Evolutionary conservation across 2,888 invertebrate species (phyloP).

Genomic region (Liodrosophila aerea): DNA sequence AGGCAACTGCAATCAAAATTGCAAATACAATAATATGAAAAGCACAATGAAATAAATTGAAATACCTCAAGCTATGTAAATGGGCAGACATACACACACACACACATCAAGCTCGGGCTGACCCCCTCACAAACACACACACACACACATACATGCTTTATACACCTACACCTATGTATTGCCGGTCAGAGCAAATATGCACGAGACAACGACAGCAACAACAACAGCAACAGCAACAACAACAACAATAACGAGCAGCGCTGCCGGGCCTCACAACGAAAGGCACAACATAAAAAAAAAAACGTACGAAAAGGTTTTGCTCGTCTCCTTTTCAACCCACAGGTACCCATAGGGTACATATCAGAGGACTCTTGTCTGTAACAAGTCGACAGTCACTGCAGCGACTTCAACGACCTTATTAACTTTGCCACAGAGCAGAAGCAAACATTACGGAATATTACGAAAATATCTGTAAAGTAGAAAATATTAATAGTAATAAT

Average conservation of each 20-base stretch:
- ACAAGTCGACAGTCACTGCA: constrained; percentile 11
- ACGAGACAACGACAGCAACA: constrained; percentile 29
- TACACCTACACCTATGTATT: constrained; percentile 31
- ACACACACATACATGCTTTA: constrained; percentile 11
- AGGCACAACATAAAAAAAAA: constrained; percentile 29
- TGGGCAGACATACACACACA: constrained; percentile 42
- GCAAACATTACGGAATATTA: no score
- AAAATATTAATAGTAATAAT: no score
- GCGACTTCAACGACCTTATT: constrained; percentile 20
- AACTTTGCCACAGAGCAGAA: not conserved
- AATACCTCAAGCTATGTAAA: constrained; percentile 77
- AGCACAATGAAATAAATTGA: constrained; percentile 79
- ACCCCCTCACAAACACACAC: constrained; percentile 24
- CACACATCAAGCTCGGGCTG: constrained; percentile 45
- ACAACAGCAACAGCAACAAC: constrained; percentile 15
- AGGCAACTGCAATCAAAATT: constrained; percentile 77
- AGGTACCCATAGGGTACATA: constrained; percentile 32
- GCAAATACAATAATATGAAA: constrained; percentile 78
- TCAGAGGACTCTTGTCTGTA: constrained; percentile 32
- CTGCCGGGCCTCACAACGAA: constrained; percentile 37
- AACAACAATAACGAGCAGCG: constrained; percentile 17
- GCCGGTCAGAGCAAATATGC: constrained; percentile 39
- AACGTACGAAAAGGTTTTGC: constrained; percentile 2
- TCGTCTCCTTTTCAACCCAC: constrained; percentile 10
- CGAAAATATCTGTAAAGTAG: no score